Percentiles rank a stretch among this genome's conserved stretches.
These are phyloP conservation scores for Acanthurus leucopareius DNA, from an alignment of 2,797 vertebrate genomes.

Conservation along the genomic window DNA sequence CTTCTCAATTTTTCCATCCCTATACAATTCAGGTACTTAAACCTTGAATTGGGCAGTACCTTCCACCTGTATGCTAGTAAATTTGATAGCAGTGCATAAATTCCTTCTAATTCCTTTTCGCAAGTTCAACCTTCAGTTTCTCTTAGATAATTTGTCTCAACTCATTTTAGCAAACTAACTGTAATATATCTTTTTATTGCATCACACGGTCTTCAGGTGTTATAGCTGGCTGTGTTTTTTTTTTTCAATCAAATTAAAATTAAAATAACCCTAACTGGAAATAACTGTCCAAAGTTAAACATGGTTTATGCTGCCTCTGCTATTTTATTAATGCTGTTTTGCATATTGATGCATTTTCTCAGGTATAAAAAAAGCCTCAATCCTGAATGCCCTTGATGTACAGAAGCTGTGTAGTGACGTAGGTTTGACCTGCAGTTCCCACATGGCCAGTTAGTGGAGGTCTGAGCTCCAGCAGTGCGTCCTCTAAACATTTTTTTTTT, in stretches of 20 bases:
- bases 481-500: conserved; percentile 18
- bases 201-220: too few species aligned
- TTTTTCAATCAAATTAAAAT: background rate
- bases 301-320: background rate
- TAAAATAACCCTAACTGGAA: background rate
- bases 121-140: too few species aligned
- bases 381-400: conserved; percentile 28
- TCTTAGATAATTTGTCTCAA: too few species aligned
- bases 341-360: conserved; percentile 13
- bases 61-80: too few species aligned
- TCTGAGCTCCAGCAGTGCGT: conserved; percentile 18
- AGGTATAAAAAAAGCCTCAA: background rate
- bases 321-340: background rate
- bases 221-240: too few species aligned
- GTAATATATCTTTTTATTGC: too few species aligned
- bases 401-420: conserved; percentile 23
- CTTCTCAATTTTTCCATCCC: too few species aligned
- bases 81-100: too few species aligned
- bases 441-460: conserved; percentile 2
- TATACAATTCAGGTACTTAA: too few species aligned
- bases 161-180: too few species aligned
- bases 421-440: conserved; percentile 41
- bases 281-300: conserved; percentile 1
- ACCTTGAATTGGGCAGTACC: too few species aligned
- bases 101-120: too few species aligned